Conservation (phyloP, 2,113 vertebrate genomes). For the Paratilapia polleni region DNA sequence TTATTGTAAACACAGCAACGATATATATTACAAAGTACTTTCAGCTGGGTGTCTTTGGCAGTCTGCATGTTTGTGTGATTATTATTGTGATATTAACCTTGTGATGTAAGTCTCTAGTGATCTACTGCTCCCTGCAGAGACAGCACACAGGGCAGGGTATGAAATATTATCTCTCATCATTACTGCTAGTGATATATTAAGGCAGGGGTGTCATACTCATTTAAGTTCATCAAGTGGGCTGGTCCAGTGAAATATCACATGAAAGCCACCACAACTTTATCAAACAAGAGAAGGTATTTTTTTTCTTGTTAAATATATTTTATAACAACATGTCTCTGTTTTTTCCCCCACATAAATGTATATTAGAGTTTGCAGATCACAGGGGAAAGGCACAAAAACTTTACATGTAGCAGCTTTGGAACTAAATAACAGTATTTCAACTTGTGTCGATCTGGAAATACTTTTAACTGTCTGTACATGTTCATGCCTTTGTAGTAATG, state of each 20-base stretch:
- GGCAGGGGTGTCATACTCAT: background rate
- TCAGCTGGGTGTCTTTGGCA: background rate
- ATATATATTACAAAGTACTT: background rate
- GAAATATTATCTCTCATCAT: background rate
- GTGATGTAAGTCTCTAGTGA: slow-evolving; percentile 48
- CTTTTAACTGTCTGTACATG: background rate
- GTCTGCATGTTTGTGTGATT: slow-evolving; percentile 11
- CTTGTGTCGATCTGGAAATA: background rate
- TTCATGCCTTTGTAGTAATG: background rate
- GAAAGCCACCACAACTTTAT: too few relatives aligned
- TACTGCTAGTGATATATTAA: background rate
- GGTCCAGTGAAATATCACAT: too few relatives aligned
- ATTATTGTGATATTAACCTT: background rate
- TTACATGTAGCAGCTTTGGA: background rate
- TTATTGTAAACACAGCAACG: background rate
- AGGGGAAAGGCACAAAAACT: too few relatives aligned
- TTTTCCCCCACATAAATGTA: too few relatives aligned
- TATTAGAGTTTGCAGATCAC: too few relatives aligned
- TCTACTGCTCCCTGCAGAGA: slow-evolving; percentile 3
- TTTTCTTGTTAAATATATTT: too few relatives aligned
- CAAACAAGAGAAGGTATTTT: too few relatives aligned
- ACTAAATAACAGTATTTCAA: background rate
- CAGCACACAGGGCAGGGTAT: background rate
- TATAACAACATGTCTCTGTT: too few relatives aligned
- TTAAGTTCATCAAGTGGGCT: too few relatives aligned